These are phyloP conservation scores for Tursiops truncatus DNA, from an alignment of 2,113 vertebrate species.

Conservation along the genomic window DNA sequence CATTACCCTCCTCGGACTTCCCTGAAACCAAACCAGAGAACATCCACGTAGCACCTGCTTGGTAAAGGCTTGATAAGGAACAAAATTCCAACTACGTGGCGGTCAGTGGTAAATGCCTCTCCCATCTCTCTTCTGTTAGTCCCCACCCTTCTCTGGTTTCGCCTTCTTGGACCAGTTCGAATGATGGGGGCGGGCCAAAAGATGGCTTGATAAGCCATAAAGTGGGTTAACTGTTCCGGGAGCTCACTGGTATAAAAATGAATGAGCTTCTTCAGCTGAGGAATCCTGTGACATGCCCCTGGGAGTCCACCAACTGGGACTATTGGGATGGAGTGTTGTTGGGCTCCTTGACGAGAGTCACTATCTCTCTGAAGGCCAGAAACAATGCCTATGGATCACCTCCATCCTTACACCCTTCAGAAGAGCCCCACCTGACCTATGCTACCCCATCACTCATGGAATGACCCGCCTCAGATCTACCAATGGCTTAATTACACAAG, in stretches of 20 bases:
- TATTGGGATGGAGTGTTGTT: rapidly evolving
- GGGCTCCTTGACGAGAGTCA: background rate
- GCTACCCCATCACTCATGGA: rapidly evolving
- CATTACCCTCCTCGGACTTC: background rate
- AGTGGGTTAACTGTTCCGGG: background rate
- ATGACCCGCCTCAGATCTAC: background rate
- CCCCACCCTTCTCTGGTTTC: background rate
- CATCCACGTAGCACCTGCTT: background rate
- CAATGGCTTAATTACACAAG: background rate
- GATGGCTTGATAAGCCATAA: background rate
- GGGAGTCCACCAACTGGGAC: background rate
- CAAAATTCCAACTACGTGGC: rapidly evolving
- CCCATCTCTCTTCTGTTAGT: background rate
- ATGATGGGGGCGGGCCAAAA: background rate
- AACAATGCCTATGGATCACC: rapidly evolving
- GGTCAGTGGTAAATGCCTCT: background rate
- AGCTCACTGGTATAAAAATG: background rate
- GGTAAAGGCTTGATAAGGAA: background rate
- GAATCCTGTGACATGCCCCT: rapidly evolving
- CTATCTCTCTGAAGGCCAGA: too few species aligned
- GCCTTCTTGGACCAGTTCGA: background rate
- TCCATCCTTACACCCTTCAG: rapidly evolving
- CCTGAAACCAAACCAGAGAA: background rate
- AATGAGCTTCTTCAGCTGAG: background rate
- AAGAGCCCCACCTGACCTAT: background rate